Evolutionary conservation across 2,113 vertebrate species (phyloP).

Genomic region (Muntiacus muntjak): DNA sequence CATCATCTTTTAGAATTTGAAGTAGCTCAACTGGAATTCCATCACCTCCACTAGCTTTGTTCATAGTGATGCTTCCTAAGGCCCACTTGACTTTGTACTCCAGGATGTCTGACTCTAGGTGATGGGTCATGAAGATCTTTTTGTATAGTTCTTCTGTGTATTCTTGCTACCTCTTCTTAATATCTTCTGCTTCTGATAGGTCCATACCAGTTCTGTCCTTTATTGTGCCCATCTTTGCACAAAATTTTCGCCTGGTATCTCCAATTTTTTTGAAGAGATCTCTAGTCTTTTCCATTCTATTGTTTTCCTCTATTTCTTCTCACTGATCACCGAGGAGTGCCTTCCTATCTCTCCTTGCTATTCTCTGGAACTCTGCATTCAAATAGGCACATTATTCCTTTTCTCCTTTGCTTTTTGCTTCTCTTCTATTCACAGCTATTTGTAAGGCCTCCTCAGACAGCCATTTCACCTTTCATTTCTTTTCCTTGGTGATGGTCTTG

Average conservation of each 20-base stretch:
- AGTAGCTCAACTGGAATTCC: background rate
- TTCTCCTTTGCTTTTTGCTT: background rate
- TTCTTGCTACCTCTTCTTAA: background rate
- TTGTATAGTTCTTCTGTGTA: background rate
- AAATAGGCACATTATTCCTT: background rate
- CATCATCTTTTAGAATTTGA: background rate
- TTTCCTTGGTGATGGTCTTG: too few species aligned
- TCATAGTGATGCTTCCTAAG: background rate
- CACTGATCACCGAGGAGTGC: background rate
- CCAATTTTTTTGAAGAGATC: background rate
- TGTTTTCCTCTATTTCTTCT: background rate
- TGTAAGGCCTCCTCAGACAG: too few species aligned
- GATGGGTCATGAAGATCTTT: background rate
- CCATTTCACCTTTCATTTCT: too few species aligned
- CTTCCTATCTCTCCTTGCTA: background rate
- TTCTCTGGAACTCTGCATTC: background rate
- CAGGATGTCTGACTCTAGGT: background rate
- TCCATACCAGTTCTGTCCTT: background rate
- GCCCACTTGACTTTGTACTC: background rate
- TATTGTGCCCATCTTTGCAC: background rate
- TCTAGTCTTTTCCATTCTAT: background rate
- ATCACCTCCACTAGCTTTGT: background rate
- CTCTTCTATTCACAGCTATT: background rate
- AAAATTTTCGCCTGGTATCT: background rate
- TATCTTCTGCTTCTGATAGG: background rate